phyloP scores from a whole-genome alignment of 2,888 invertebrate genomes.

The Diarsia brunnea region DNA sequence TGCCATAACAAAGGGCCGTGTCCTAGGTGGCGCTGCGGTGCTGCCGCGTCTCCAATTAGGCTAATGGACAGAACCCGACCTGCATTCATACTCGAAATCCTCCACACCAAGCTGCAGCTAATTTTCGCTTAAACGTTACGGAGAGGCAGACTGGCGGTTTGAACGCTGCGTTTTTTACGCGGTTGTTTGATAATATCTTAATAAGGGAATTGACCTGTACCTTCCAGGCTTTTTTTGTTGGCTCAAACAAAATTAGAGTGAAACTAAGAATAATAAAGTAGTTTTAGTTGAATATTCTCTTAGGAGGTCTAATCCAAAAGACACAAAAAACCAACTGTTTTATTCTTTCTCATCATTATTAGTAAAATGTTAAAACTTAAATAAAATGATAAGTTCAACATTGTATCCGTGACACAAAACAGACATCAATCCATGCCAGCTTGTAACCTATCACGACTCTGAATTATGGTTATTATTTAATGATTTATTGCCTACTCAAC shows the following conservation, averaged over 20 bases:
- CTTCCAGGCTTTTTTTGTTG: background rate
- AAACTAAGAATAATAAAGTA: background rate
- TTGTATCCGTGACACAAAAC: background rate
- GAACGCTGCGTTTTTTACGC: constrained; percentile 51
- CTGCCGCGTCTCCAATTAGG: constrained; percentile 87
- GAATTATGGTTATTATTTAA: background rate
- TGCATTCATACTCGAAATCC: constrained; percentile 89
- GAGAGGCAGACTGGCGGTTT: constrained; percentile 71
- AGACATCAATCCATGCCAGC: background rate
- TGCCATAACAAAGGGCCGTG: constrained; percentile 79
- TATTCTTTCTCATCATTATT: background rate
- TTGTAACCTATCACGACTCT: constrained; percentile 22
- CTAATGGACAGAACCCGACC: constrained; percentile 90
- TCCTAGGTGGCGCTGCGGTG: constrained; percentile 75
- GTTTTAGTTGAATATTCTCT: background rate
- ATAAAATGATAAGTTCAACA: background rate
- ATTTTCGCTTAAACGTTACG: constrained; percentile 86
- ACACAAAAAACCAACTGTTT: background rate
- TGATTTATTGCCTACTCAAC: background rate
- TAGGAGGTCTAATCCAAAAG: background rate
- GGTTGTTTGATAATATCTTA: background rate
- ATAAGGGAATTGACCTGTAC: background rate
- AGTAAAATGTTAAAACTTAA: background rate
- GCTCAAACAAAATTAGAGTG: background rate
- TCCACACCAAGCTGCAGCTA: constrained; percentile 89